Evolutionary conservation across 1,140 invertebrate species (phyloP), one percentile per base, ranked within the genome.

Genomic region (Drosophila ercepeae): DNA sequence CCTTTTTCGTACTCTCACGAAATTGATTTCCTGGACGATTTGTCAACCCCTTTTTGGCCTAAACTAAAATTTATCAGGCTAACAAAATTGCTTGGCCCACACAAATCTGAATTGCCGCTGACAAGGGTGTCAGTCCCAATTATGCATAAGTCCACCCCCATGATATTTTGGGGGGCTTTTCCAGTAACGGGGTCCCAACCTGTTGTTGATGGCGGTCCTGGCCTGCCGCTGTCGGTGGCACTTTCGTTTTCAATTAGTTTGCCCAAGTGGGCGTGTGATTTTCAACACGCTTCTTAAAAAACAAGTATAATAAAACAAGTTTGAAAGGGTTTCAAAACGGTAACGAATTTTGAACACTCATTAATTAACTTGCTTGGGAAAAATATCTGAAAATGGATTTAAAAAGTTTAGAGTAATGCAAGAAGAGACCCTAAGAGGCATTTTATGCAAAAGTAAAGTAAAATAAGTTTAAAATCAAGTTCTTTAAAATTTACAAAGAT

Each of bases 231-330:
- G 52, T 58, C 50, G 27, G 57, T 41, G 29, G 64, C 74, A 82
- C 82, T 83, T 83, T 89, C 83, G 51, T 78, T 89, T 88, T 88
- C 82, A 88, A 88, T 88, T 88, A 88, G 83, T 78, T 88, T 64
- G 25, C 36, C 57, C 75, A 77, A 82, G 83, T 82, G 78, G 83
- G 83, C 82, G 82, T 88, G 82, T 89, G 68, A 82, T 76, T 89
- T 82, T 82, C 70, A 68, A 78, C 82, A 76, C 83, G 41, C 21
- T 67, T 67, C 77, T 77, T 36, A 18, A 39, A 29, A 69, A 79
- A 84, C 16, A 74, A 57, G 54, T 68, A 27, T 14, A 19, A 18
- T 36, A 42, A 42, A 39, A 25, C 34, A 75, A 29, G 48, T 29
- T 11, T 4, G n/a, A 6, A 23, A 9, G n/a, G 21, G 13, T n/a